Evolutionary conservation across 2,797 vertebrate species (phyloP), one percentile per base, ranked within the genome.

Genomic region (Picus viridis): DNA sequence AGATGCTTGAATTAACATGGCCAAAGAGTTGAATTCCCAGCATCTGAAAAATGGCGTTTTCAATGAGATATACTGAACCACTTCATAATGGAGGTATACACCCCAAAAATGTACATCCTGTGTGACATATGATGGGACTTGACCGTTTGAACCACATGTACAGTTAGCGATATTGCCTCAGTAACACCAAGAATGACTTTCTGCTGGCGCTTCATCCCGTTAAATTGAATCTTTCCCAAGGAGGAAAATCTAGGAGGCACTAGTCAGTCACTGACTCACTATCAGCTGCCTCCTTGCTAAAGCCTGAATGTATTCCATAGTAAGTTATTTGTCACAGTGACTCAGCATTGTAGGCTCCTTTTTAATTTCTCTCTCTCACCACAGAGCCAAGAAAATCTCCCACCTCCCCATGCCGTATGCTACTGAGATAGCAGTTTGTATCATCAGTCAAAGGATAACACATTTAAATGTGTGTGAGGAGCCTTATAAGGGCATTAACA

Each of bases 261-360:
- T 96, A 97, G 95, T 97, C 96, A 97, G 96, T 97, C 96, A 97
- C 97, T 97, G 97, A 97, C 97, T 98, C 93, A 97, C 95, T 95
- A 96, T 97, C 96, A 97, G 94, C 95, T 96, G 97, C 88, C 78
- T 97, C 96, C 96, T 98, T 98, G 97, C 97, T 97, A 97, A 94
- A 95, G 95, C 90, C 97, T 97, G 95, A 97, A 97, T 97, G 97
- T 98, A 97, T 98, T 97, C 97, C 97, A 97, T 97, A 97, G 97
- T 97, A 98, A 97, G 97, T 96, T 97, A 96, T 98, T 97, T 97
- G 96, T 97, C 97, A 97, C 92, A 96, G 97, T 98, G 98, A 98
- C 97, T 98, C 98, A 98, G 98, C 97, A 97, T 98, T 98, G 98
- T 98, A 97, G 97, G 97, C 97, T 97, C 96, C 97, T 98, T 97